Base-by-base conservation (phyloP, 2,888 invertebrate species). In the Chalcosyrphus nemorum region DNA sequence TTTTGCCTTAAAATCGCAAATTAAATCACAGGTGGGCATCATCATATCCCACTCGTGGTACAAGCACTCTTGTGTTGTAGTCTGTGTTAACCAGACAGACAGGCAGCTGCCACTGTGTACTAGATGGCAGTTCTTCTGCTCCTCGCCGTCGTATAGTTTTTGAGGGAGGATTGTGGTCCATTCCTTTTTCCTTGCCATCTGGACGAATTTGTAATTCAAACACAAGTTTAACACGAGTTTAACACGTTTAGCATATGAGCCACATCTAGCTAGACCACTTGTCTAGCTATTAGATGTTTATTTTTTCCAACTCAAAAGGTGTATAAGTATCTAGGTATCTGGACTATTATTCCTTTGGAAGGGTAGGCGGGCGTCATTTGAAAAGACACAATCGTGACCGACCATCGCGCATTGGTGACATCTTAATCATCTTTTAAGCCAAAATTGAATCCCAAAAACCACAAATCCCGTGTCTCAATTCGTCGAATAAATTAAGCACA, bases 141-240 rank as follows among this genome's bases (percentile, higher is more conserved):
- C 52, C 38, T 47, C 47, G 47, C n/a, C 7, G 1, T 43, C 54
- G 47, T 70, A 4, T 38, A 52, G 27, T 56, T 24, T 68, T 43
- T 29, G 56, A 38, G 45, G 35, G 43, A 45, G 19, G 41, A 47
- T 32, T 1, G 45, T 19, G 41, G 19, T 41, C 47, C 27, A 35
- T 56, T 38, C 47, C 43, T 38, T 59, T 61, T 32, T 61, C 50
- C 47, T 27, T 29, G 7, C 81, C 81, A 52, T 76, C 72, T 77
- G 74, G 61, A 7, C 9, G 56, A 66, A 82, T 82, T 82, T 77
- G 82, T 82, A 82, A 77, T 82, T 77, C 77, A 82, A 82, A 82
- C 77, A 74, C 72, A 74, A 82, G 74, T 82, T 82, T 68, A 82
- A 82, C 82, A 82, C 72, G 77, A 82, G 66, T 77, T 82, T 77